A percentile compares a stretch with the other conserved stretches of the same genome.
These are phyloP conservation scores for Epizoanthus rinbou DNA, from an alignment of 92 coral and sea anemone genomes.

Conservation along the genomic window DNA sequence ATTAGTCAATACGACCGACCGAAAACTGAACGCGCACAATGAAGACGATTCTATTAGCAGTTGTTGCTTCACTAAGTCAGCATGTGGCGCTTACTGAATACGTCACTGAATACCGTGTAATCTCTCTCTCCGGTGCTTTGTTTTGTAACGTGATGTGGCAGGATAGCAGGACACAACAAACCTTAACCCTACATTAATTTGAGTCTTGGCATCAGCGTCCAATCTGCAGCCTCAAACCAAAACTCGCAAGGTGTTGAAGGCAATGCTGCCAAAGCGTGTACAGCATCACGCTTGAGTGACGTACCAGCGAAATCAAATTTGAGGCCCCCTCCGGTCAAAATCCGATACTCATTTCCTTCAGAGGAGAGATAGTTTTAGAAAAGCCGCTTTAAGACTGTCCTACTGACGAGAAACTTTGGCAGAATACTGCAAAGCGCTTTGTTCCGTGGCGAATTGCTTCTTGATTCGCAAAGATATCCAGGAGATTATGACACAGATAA, in stretches of 20 bases:
- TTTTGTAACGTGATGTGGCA: conserved; percentile 29
- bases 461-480: background rate
- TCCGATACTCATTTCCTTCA: conserved; percentile 9
- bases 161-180: background rate
- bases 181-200: background rate
- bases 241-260: conserved; percentile 37
- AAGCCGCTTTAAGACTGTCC: too few species aligned
- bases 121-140: background rate
- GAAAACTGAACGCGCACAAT: background rate
- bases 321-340: conserved; percentile 20
- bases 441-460: background rate
- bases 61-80: background rate
- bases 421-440: background rate
- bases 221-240: conserved; percentile 36
- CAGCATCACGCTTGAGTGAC: conserved; percentile 29
- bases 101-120: conserved; percentile 9
- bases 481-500: conserved; percentile 25
- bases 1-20: background rate
- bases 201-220: conserved; percentile 32
- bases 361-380: background rate
- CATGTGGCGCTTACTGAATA: background rate
- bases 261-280: background rate
- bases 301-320: background rate
- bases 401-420: background rate
- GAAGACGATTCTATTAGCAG: background rate